phyloP scores from a whole-genome alignment of 2,797 vertebrate species.

The Enteromius unitaeniatus region DNA sequence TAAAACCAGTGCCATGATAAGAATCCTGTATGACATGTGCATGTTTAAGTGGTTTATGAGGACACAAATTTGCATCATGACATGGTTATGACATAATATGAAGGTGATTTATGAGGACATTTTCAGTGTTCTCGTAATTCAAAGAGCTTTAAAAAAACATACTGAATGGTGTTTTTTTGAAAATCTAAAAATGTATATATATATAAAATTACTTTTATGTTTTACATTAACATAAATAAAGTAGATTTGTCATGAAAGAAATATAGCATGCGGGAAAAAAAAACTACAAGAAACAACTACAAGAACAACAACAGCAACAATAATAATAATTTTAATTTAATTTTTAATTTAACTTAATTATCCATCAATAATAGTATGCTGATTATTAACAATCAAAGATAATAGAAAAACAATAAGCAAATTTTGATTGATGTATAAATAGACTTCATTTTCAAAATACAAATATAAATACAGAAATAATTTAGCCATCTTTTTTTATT shows the following conservation, averaged over 20 bases:
- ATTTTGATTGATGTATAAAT: background rate
- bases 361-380: background rate
- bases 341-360: background rate
- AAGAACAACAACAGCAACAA: background rate
- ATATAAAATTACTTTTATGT: too few relatives aligned
- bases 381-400: background rate
- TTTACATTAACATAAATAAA: too few relatives aligned
- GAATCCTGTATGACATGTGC: background rate
- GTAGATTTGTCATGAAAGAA: background rate
- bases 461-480: too few relatives aligned
- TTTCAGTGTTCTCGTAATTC: too few relatives aligned
- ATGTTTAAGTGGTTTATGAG: too few relatives aligned
- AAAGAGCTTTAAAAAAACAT: too few relatives aligned
- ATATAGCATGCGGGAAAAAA: background rate
- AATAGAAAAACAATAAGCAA: background rate
- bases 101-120: too few relatives aligned
- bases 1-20: background rate
- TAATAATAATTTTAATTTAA: background rate
- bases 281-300: background rate
- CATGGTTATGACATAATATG: too few relatives aligned
- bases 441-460: background rate
- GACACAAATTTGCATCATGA: too few relatives aligned
- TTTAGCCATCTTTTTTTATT: background rate
- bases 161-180: too few relatives aligned
- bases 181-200: too few relatives aligned